phyloP scores from a whole-genome alignment of 1,140 invertebrate genomes.

The Manduca sexta region DNA sequence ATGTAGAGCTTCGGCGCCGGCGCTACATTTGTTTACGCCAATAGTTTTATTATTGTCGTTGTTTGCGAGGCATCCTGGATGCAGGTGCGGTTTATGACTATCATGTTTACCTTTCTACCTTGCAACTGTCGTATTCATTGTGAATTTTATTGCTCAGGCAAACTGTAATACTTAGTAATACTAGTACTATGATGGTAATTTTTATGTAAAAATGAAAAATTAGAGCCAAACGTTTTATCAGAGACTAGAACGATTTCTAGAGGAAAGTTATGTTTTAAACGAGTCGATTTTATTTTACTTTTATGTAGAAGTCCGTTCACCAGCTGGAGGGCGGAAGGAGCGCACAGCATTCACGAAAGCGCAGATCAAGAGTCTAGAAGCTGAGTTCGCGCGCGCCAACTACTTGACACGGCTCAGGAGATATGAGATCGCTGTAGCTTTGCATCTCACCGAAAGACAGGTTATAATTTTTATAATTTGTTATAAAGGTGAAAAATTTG shows the following conservation, averaged over 20 bases:
- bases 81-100: slow-evolving; percentile 14
- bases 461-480: slow-evolving; percentile 74
- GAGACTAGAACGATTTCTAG: too few species aligned
- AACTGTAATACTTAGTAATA: too few species aligned
- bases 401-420: slow-evolving; percentile 91
- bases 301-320: slow-evolving; percentile 26
- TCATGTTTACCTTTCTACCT: slow-evolving; percentile 5
- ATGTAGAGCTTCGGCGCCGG: slow-evolving; percentile 16
- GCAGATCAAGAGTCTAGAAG: slow-evolving; percentile 90
- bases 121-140: too few species aligned
- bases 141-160: too few species aligned
- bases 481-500: too few species aligned
- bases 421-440: slow-evolving; percentile 94
- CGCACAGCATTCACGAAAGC: slow-evolving; percentile 94
- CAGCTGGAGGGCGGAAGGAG: slow-evolving; percentile 80
- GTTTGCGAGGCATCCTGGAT: slow-evolving; percentile 6
- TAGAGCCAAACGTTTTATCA: too few species aligned
- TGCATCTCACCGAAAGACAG: slow-evolving; percentile 94
- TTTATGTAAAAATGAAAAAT: too few species aligned
- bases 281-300: background rate
- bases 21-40: slow-evolving; percentile 13
- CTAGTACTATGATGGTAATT: too few species aligned
- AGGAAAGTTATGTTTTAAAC: background rate
- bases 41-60: background rate
- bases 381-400: slow-evolving; percentile 91